Percentiles rank a stretch among this genome's conserved stretches.
Evolutionary conservation across 2,113 vertebrate species (phyloP).

Genomic region (Burhinus bistriatus): DNA sequence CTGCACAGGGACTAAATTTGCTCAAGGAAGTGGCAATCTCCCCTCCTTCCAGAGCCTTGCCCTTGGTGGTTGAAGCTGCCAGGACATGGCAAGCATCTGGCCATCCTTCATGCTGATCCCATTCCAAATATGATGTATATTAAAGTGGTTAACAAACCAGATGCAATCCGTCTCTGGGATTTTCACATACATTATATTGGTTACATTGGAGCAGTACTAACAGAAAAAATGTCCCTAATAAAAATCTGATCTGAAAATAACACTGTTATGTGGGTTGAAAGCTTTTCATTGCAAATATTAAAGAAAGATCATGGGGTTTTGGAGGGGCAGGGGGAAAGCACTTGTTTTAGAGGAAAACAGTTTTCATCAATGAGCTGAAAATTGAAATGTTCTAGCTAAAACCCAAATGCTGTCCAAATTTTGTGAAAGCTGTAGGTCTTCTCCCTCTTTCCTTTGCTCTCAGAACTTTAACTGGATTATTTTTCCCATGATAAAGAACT

Average conservation of each 20-base stretch:
- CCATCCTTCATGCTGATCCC: background rate
- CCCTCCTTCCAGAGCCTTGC: background rate
- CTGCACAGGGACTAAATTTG: background rate
- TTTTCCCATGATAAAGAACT: background rate
- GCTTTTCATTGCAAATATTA: background rate
- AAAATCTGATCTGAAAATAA: background rate
- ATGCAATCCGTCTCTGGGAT: background rate
- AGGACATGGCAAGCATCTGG: background rate
- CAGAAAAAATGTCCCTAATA: background rate
- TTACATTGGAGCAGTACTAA: background rate
- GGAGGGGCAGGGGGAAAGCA: rapidly evolving
- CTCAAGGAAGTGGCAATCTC: background rate
- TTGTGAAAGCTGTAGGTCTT: background rate
- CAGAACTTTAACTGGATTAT: background rate
- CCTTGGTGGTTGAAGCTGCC: background rate
- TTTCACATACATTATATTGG: background rate
- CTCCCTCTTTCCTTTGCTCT: background rate
- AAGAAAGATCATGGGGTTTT: background rate
- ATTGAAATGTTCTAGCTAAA: background rate
- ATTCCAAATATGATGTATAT: background rate
- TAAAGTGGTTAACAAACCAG: background rate
- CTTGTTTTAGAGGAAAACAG: background rate
- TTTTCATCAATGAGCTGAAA: background rate
- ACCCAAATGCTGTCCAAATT: background rate
- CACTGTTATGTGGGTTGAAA: background rate